These are phyloP conservation scores for Spodoptera littoralis DNA, from an alignment of 2,888 invertebrate species.

Conservation along the genomic window DNA sequence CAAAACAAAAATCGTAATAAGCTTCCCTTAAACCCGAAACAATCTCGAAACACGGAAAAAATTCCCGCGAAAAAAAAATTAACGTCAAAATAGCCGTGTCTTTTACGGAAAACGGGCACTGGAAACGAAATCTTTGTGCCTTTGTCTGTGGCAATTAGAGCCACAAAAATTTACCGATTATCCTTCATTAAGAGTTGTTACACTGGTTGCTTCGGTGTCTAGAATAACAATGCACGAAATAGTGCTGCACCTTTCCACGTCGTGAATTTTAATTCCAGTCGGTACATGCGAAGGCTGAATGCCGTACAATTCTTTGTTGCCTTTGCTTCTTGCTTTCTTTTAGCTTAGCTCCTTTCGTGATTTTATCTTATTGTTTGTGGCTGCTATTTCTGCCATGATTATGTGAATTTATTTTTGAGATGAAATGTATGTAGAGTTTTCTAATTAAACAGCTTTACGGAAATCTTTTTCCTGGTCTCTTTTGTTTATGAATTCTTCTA, in stretches of 20 bases:
- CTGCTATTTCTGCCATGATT: conserved; percentile 43
- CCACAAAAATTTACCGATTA: conserved; percentile 54
- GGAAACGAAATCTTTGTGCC: conserved; percentile 42
- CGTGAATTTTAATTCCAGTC: conserved; percentile 67
- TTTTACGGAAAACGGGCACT: conserved; percentile 27
- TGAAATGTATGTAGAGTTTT: neutral
- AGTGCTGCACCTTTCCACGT: conserved; percentile 64
- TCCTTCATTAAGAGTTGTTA: conserved; percentile 58
- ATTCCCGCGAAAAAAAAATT: conserved; percentile 5
- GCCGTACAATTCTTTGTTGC: conserved; percentile 40
- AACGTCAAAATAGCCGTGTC: conserved; percentile 24
- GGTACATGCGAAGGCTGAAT: conserved; percentile 58
- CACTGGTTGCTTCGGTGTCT: conserved; percentile 56
- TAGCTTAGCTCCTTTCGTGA: conserved; percentile 52
- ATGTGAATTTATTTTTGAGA: no score
- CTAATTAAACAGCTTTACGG: no score
- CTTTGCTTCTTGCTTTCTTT: conserved; percentile 53
- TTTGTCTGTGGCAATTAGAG: conserved; percentile 54
- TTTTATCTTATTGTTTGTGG: conserved; percentile 62
- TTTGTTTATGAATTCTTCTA: no score
- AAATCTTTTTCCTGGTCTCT: no score
- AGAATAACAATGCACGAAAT: conserved; percentile 71
- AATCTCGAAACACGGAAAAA: conserved; percentile 5
- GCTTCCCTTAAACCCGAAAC: conserved; percentile 1
- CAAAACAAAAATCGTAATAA: conserved; percentile 4